Base-by-base conservation (phyloP, 2,113 vertebrate genomes). In the Coptodon bakossiorum region DNA sequence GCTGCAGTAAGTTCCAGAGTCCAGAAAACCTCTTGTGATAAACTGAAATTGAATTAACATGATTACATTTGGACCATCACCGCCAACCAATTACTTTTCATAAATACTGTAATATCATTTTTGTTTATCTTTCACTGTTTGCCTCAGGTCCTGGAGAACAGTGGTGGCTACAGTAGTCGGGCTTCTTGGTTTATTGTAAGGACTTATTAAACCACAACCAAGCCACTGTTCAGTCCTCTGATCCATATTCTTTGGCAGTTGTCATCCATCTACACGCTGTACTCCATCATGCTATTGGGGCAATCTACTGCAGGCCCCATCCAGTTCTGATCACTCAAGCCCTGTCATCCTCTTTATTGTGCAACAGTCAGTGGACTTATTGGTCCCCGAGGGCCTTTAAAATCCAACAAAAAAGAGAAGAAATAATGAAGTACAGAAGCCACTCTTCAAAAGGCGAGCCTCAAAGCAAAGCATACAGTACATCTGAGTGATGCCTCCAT, bases 311-410 rank as follows among this genome's bases (percentile, higher is more conserved):
- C 57, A 43, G 19, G 8, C 81, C 40, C 71, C 71, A 50, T 71
- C 59, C 84, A 61, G 63, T 61, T 9, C 63, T 73, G 90, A 91
- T 86, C 90, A 80, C 80, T 88, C 84, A 79, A 52, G 43, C 86
- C 82, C 38, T 48, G 81, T 78, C 88, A 59, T 73, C 57, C 71
- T 88, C 63, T 89, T 59, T 19, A 38, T 19, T 82, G 81, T 85
- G 76, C 56, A 81, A 80, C 59, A 63, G 71, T 82, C 84, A 71
- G 66, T 68, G 48, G 85, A 31, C 27, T 82, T 89, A 85, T 92
- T 86, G 81, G 56, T 87, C 90, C 91, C 86, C 3, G 24, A 81
- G 87, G 86, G 86, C 63, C 53, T 84, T 84, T 91, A 84, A 91
- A 91, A 83, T 53, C 63, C 36, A 57, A 78, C 22, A 3, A 24